Percentiles rank a stretch among this genome's conserved stretches.
phyloP scores from a whole-genome alignment of 2,113 vertebrate genomes.

The Leptosomus discolor region DNA sequence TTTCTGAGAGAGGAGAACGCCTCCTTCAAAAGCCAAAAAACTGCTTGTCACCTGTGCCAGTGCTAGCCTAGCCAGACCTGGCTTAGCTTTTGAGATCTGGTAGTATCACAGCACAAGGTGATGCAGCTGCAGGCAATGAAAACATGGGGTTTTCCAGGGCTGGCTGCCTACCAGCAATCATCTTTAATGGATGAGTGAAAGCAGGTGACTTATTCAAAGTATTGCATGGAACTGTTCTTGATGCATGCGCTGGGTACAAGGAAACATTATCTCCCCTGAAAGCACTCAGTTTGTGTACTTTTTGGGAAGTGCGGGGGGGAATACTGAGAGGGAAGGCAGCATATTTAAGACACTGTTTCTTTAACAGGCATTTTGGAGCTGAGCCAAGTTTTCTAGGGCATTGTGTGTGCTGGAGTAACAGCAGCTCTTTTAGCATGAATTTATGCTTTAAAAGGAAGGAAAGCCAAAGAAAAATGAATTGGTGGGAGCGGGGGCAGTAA shows the following conservation, averaged over 20 bases:
- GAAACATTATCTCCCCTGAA: background rate
- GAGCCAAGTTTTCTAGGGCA: background rate
- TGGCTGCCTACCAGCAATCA: slow-evolving; percentile 1
- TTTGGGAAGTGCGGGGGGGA: accelerated
- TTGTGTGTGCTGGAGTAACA: background rate
- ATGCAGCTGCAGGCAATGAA: background rate
- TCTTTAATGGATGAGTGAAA: slow-evolving; percentile 11
- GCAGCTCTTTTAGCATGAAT: background rate
- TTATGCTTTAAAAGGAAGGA: background rate
- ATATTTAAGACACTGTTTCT: background rate
- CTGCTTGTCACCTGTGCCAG: background rate
- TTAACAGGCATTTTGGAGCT: background rate
- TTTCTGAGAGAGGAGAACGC: background rate
- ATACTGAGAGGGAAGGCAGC: background rate
- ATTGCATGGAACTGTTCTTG: background rate
- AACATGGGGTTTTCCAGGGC: background rate
- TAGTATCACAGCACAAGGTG: background rate
- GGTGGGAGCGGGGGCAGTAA: background rate
- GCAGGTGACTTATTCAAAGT: background rate
- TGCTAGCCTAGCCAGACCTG: background rate
- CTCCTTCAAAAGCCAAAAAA: background rate
- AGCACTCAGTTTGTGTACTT: background rate
- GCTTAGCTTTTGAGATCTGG: background rate
- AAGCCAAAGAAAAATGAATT: background rate
- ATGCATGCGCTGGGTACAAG: background rate